Evolutionary conservation across 1,140 invertebrate genomes (phyloP).

Genomic region (Triops longicaudatus): DNA sequence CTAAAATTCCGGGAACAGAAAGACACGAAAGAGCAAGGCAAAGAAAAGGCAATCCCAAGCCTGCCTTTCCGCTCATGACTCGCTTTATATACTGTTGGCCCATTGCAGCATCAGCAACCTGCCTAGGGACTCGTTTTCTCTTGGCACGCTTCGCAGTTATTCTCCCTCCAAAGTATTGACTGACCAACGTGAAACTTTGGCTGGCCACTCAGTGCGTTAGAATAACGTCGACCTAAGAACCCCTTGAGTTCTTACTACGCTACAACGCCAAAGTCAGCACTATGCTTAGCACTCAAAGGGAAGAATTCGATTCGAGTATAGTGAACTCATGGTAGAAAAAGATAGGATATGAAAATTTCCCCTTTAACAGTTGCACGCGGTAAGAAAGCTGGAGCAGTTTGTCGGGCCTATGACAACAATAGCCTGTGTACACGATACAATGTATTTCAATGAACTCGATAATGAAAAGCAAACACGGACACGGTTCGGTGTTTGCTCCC

Average conservation of each 20-base stretch:
- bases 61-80: neutral
- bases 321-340: too few relatives aligned
- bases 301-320: too few relatives aligned
- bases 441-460: neutral
- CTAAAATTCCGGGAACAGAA: neutral
- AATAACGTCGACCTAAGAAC: too few relatives aligned
- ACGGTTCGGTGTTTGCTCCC: neutral
- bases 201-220: too few relatives aligned
- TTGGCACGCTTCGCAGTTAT: neutral
- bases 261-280: too few relatives aligned
- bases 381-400: too few relatives aligned
- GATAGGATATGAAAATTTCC: too few relatives aligned
- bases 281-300: too few relatives aligned
- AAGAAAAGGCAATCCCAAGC: constrained; percentile 3
- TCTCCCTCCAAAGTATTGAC: neutral
- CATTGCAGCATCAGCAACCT: neutral
- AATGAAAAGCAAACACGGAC: constrained; percentile 12
- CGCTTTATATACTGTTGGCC: neutral
- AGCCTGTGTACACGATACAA: neutral
- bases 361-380: too few relatives aligned
- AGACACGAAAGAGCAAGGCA: neutral
- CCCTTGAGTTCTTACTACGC: too few relatives aligned
- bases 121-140: neutral
- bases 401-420: neutral
- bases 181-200: too few relatives aligned